Evolutionary conservation across 2,113 vertebrate species (phyloP).

Genomic region (Cottus gobio): DNA sequence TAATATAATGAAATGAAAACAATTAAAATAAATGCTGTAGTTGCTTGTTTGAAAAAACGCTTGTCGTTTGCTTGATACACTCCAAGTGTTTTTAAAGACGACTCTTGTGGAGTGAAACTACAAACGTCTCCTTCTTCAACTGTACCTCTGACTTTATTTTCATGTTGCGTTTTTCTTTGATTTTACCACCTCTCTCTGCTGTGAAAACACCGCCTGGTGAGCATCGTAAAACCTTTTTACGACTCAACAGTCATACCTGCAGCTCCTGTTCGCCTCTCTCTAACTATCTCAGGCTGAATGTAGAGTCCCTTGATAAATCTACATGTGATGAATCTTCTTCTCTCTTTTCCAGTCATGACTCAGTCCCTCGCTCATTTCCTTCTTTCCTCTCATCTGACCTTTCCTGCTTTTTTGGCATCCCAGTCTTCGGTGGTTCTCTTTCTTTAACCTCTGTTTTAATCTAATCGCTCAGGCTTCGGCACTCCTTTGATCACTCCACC

Average conservation of each 20-base stretch:
- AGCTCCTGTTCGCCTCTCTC: conserved; percentile 7
- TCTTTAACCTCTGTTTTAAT: conserved; percentile 6
- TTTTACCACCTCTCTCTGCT: conserved; percentile 44
- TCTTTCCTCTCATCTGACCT: not conserved
- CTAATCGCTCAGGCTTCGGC: conserved; percentile 19
- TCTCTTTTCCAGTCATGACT: not conserved
- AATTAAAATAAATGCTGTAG: not conserved
- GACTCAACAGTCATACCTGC: conserved; percentile 23
- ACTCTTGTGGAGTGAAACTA: not conserved
- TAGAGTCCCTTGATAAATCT: conserved; percentile 28
- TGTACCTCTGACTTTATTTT: conserved; percentile 31
- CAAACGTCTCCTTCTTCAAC: conserved; percentile 3
- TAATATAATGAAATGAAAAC: not conserved
- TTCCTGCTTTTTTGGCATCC: not conserved
- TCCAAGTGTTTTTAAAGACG: not conserved
- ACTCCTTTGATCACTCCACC: not conserved
- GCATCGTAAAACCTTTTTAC: conserved; percentile 48
- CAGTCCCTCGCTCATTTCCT: not conserved
- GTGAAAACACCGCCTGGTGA: conserved; percentile 44
- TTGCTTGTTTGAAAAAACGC: not conserved
- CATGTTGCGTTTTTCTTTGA: conserved; percentile 33
- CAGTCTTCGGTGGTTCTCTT: not conserved
- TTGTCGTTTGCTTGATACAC: not conserved
- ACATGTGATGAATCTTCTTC: conserved; percentile 1
- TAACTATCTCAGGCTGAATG: conserved; percentile 23